Evolutionary conservation across 1,140 invertebrate genomes (phyloP).

Genomic region (Spodoptera frugiperda): DNA sequence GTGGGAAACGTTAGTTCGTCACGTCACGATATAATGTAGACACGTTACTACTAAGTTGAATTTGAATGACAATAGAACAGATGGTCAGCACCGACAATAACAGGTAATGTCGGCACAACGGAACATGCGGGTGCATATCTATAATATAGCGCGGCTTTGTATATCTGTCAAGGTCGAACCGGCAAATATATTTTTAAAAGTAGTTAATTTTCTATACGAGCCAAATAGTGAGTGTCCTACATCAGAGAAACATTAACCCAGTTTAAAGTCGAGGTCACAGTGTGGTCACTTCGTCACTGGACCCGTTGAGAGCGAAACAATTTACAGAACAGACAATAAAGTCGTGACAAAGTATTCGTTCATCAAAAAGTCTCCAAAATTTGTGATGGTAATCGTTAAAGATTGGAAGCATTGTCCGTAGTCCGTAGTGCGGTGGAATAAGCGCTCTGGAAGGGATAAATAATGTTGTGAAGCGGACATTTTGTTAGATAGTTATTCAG

Average conservation of each 20-base stretch:
- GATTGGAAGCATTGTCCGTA: neutral
- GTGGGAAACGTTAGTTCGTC: conserved; percentile 32
- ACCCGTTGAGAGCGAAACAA: conserved; percentile 47
- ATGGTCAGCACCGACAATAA: conserved; percentile 28
- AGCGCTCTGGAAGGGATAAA: conserved; percentile 35
- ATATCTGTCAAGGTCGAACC: conserved; percentile 65
- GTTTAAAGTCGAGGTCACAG: conserved; percentile 69
- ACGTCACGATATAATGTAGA: neutral
- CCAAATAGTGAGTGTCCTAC: conserved; percentile 69
- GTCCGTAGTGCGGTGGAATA: conserved; percentile 44
- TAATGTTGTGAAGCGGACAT: conserved; percentile 44
- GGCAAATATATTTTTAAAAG: conserved; percentile 50
- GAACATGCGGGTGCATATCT: conserved; percentile 47
- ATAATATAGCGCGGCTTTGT: conserved; percentile 38
- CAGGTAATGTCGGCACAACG: conserved; percentile 23
- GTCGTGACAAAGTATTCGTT: conserved; percentile 26
- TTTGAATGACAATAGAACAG: conserved; percentile 42
- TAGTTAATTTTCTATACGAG: conserved; percentile 67
- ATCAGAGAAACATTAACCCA: conserved; percentile 79
- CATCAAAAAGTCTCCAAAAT: conserved; percentile 16
- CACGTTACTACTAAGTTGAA: neutral
- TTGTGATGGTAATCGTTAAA: conserved; percentile 14
- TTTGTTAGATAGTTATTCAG: conserved; percentile 46
- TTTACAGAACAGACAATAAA: conserved; percentile 39
- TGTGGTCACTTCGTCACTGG: conserved; percentile 62